Percentiles rank a stretch among this genome's conserved stretches.
Evolutionary conservation across 2,888 invertebrate genomes (phyloP).

Genomic region (Diplazon laetatorius): DNA sequence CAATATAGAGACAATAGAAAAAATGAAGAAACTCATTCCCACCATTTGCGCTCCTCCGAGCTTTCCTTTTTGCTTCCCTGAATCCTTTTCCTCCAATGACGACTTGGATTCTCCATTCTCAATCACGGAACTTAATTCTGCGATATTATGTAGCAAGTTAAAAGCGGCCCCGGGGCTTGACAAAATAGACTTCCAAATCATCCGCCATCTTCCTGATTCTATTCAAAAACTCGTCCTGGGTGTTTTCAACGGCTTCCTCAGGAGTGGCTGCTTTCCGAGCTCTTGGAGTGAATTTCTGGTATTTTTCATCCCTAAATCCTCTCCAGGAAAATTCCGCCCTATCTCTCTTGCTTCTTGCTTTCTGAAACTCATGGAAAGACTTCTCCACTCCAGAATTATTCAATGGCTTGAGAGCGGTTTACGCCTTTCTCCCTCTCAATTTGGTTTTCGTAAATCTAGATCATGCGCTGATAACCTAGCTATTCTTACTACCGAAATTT

Average conservation of each 20-base stretch:
- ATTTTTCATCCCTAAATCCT: constrained; percentile 31
- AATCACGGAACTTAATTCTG: constrained; percentile 7
- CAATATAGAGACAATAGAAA: neutral
- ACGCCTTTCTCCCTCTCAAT: neutral
- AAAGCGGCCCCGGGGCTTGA: constrained; percentile 26
- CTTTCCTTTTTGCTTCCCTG: constrained; percentile 27
- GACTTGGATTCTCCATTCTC: constrained; percentile 7
- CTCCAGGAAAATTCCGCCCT: constrained; percentile 29
- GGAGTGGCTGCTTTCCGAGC: no score
- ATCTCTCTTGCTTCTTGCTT: constrained; percentile 25
- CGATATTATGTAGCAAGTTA: neutral
- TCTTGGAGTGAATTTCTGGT: constrained; percentile 16
- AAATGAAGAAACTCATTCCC: constrained; percentile 16
- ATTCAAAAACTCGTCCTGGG: neutral
- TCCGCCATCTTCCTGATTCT: neutral
- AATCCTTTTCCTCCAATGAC: constrained; percentile 1
- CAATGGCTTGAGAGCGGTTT: constrained; percentile 22
- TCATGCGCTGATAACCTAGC: constrained; percentile 31
- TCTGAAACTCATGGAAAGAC: constrained; percentile 49
- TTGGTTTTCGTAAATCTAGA: constrained; percentile 19
- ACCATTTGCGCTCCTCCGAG: constrained; percentile 6
- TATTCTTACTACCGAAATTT: constrained; percentile 22
- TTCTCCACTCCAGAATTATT: constrained; percentile 38
- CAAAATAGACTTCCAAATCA: constrained; percentile 11
- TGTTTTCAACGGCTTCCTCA: neutral